phyloP scores from a whole-genome alignment of 2,113 vertebrate species.

The Talpa occidentalis region DNA sequence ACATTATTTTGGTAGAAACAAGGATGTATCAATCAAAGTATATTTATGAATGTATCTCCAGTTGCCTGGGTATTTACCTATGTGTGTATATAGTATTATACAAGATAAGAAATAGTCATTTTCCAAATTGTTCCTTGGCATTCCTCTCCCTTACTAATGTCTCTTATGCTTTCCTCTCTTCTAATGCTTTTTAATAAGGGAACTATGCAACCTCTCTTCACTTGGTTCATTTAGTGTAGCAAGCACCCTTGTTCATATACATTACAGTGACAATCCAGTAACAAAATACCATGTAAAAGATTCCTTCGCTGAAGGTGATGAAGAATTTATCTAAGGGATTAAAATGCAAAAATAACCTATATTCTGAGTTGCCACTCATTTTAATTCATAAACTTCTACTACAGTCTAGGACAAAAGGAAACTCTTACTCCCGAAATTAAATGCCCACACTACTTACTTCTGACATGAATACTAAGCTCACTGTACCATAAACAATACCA shows the following conservation, averaged over 20 bases:
- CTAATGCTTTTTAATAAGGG: slow-evolving; percentile 41
- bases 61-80: background rate
- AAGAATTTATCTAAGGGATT: background rate
- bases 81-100: background rate
- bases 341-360: slow-evolving; percentile 24
- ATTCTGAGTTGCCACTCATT: slow-evolving; percentile 10
- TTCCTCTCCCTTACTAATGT: slow-evolving; percentile 7
- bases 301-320: background rate
- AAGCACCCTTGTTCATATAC: slow-evolving; percentile 8
- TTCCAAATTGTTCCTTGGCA: background rate
- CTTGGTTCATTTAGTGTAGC: slow-evolving; percentile 47
- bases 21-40: background rate
- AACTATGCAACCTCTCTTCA: slow-evolving; percentile 2
- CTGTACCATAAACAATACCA: background rate
- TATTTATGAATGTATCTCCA: background rate
- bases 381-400: background rate
- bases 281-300: slow-evolving; percentile 51
- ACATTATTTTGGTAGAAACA: background rate
- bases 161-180: slow-evolving; percentile 25
- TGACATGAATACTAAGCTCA: background rate
- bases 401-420: background rate
- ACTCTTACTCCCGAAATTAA: slow-evolving; percentile 39
- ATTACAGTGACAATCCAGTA: slow-evolving; percentile 33
- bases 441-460: background rate
- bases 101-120: background rate